phyloP scores from a whole-genome alignment of 2,888 invertebrate genomes.

The Pseudococcus jackbeardsleyi region DNA sequence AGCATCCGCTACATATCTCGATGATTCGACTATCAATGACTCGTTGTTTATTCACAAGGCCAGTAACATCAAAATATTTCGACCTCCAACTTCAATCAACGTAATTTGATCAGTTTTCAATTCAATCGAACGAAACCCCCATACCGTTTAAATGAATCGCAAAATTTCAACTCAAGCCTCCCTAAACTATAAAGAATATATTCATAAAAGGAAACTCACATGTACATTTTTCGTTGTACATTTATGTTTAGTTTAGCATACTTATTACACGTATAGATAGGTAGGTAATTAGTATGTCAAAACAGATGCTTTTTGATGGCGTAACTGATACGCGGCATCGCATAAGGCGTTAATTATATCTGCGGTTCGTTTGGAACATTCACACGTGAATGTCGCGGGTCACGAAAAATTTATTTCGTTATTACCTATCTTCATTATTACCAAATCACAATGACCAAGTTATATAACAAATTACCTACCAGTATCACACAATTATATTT shows the following conservation, averaged over 20 bases:
- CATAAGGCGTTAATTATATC: constrained; percentile 27
- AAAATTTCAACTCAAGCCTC: neutral
- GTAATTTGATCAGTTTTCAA: neutral
- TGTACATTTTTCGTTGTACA: neutral
- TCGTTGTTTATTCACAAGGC: constrained; percentile 16
- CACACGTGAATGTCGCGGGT: constrained; percentile 27
- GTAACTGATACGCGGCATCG: neutral
- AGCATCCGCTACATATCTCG: too few species aligned
- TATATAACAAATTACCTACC: too few species aligned
- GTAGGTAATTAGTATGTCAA: constrained; percentile 24
- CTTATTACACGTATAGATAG: neutral
- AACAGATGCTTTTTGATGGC: constrained; percentile 23
- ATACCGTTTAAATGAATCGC: neutral
- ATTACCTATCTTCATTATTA: neutral
- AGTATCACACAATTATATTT: neutral
- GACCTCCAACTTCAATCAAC: constrained; percentile 8
- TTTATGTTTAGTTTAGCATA: neutral
- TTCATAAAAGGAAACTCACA: neutral
- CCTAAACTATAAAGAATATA: too few species aligned
- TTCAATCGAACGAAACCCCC: neutral
- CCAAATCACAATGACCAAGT: too few species aligned
- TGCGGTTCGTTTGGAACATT: constrained; percentile 23
- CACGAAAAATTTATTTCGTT: constrained; percentile 14
- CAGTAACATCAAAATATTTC: neutral
- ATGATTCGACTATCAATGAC: neutral